Base-by-base conservation (phyloP, 1,140 invertebrate species). In the Drosophila bifasciata region DNA sequence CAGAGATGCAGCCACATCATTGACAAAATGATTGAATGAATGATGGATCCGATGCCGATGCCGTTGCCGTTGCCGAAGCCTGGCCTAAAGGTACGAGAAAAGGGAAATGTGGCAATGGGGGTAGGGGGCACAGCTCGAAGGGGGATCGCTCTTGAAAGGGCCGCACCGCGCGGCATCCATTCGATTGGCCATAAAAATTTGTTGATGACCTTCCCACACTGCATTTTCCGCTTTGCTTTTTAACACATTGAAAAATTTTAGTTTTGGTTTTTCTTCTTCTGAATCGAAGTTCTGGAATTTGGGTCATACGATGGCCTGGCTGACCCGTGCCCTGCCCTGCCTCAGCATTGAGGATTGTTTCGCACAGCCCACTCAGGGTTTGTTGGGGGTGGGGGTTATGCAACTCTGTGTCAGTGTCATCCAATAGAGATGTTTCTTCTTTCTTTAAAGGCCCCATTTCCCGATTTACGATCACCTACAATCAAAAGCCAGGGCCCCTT, bases 11-110 rank as follows among this genome's bases (percentile, higher is more conserved):
- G 61, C 23, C 8, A 39, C 61, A 86, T 88, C 81, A 86, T 86
- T 86, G 81, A 86, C 83, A 88, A 86, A 86, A 79, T 86, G 81
- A 88, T 86, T 86, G 81, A 86, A 86, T 86, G 81, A 86, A 81
- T 77, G 83, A 71, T 76, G 81, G 55, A 73, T 21, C 69, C 59
- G 46, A 48, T 51, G 69, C 69, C 59, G 46, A 48, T 51, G 69
- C n/a, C n/a, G n/a, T n/a, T n/a, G n/a, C n/a, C n/a, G n/a, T n/a
- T n/a, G n/a, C n/a, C n/a, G n/a, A n/a, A n/a, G n/a, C 46, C 23
- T 13, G 32, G 32, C 32, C 32, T 36, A 28, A 3, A 28, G 28
- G 28, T 28, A 9, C 25, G 6, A 25, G 25, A 25, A n/a, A n/a
- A n/a, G n/a, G n/a, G n/a, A n/a, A n/a, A n/a, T n/a, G n/a, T n/a